phyloP scores from a whole-genome alignment of 2,797 vertebrate genomes.

The Sparus aurata region DNA sequence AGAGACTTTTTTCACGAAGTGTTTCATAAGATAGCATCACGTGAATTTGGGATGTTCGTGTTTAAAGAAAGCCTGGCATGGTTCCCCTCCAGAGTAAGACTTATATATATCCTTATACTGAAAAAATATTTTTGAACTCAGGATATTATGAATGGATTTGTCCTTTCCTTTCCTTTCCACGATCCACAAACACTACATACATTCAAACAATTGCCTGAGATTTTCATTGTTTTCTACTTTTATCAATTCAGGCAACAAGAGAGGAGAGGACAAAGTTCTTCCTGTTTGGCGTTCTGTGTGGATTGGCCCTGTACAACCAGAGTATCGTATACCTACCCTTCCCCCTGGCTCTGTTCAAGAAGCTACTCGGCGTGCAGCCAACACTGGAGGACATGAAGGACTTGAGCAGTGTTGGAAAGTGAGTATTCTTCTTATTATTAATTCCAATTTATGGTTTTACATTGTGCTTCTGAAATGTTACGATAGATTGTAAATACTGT shows the following conservation, averaged over 20 bases:
- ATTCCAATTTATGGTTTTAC: background rate
- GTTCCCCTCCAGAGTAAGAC: conserved; percentile 91
- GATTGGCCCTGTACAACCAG: conserved; percentile 93
- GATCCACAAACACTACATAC: no score
- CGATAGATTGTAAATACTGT: background rate
- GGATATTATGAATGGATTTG: no score
- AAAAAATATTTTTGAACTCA: background rate
- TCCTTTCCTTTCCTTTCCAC: no score
- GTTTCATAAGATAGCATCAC: conserved; percentile 87
- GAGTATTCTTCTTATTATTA: background rate
- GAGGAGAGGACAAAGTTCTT: conserved; percentile 86
- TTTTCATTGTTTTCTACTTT: background rate
- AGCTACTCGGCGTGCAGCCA: conserved; percentile 89
- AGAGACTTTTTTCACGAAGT: conserved; percentile 92
- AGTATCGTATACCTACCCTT: conserved; percentile 92
- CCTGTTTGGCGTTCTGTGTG: conserved; percentile 94
- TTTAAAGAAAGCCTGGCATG: conserved; percentile 91
- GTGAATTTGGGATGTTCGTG: conserved; percentile 90
- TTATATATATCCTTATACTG: background rate
- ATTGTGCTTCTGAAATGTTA: background rate
- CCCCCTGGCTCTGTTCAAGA: conserved; percentile 95
- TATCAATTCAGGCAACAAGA: conserved; percentile 85
- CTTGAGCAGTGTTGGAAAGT: conserved; percentile 86
- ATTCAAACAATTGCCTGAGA: no score
- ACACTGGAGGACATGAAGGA: conserved; percentile 92